A percentile compares a stretch with the other conserved stretches of the same genome.
Conservation (phyloP, 2,888 invertebrate genomes). For the Opisthograptis luteolata region DNA sequence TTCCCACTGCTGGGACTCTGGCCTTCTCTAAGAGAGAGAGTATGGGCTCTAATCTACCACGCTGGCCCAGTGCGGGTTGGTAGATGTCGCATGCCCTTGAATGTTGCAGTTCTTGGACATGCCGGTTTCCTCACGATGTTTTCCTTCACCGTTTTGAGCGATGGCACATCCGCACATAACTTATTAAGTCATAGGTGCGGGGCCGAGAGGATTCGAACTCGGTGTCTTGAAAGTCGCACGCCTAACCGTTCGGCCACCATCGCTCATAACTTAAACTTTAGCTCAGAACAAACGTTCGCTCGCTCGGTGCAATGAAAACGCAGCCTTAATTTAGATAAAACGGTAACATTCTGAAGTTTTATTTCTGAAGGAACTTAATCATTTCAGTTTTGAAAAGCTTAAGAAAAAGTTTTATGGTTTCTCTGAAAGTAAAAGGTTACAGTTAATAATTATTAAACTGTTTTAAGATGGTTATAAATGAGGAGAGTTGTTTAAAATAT, state of each 20-base stretch:
- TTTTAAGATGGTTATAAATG: neutral
- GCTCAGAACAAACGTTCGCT: neutral
- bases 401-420: neutral
- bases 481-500: neutral
- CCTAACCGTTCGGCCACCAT: neutral
- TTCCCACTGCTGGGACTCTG: too few species aligned
- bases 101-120: too few species aligned
- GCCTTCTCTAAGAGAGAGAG: too few species aligned
- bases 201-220: too few species aligned
- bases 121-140: too few species aligned
- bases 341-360: neutral
- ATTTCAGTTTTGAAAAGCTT: neutral
- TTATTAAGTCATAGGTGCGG: too few species aligned
- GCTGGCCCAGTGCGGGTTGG: too few species aligned
- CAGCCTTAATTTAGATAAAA: slow-evolving; percentile 1
- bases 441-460: neutral
- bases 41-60: too few species aligned
- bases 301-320: neutral
- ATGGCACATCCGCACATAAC: too few species aligned
- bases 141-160: too few species aligned
- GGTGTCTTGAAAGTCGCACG: too few species aligned
- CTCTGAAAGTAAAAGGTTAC: neutral
- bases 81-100: too few species aligned
- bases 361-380: neutral
- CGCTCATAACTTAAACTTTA: neutral